phyloP scores from a whole-genome alignment of 2,888 invertebrate genomes.

The Rhingia campestris region DNA sequence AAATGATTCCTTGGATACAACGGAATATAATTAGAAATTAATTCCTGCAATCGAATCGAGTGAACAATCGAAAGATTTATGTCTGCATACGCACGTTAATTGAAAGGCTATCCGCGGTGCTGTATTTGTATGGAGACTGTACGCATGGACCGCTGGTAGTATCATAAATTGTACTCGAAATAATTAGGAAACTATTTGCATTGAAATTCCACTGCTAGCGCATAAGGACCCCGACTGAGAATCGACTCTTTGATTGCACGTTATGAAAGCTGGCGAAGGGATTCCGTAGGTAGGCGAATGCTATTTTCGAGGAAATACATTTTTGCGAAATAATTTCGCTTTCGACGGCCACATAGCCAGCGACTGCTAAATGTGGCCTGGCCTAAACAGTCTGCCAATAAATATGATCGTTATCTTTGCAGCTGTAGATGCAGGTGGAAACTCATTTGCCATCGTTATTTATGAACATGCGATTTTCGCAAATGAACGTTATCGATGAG shows the following conservation, averaged over 20 bases:
- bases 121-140: slow-evolving; percentile 1
- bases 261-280: slow-evolving; percentile 17
- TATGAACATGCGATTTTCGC: slow-evolving; percentile 27
- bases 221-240: slow-evolving; percentile 55
- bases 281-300: slow-evolving; percentile 6
- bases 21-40: slow-evolving; percentile 25
- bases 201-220: slow-evolving; percentile 48
- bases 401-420: not conserved
- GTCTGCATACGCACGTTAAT: slow-evolving; percentile 23
- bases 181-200: slow-evolving; percentile 72
- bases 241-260: slow-evolving; percentile 23
- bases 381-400: not conserved
- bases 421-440: not conserved
- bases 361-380: not conserved
- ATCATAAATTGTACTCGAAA: slow-evolving; percentile 69
- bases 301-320: slow-evolving; percentile 38
- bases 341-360: slow-evolving; percentile 10
- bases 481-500: not conserved
- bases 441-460: slow-evolving; percentile 32
- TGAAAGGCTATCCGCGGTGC: slow-evolving; percentile 28
- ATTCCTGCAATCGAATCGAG: slow-evolving; percentile 12
- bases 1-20: not conserved
- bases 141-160: slow-evolving; percentile 15
- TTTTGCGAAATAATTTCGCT: slow-evolving; percentile 42
- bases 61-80: slow-evolving; percentile 65